These are phyloP conservation scores for Bombylius major DNA, from an alignment of 2,888 invertebrate genomes.

Conservation along the genomic window DNA sequence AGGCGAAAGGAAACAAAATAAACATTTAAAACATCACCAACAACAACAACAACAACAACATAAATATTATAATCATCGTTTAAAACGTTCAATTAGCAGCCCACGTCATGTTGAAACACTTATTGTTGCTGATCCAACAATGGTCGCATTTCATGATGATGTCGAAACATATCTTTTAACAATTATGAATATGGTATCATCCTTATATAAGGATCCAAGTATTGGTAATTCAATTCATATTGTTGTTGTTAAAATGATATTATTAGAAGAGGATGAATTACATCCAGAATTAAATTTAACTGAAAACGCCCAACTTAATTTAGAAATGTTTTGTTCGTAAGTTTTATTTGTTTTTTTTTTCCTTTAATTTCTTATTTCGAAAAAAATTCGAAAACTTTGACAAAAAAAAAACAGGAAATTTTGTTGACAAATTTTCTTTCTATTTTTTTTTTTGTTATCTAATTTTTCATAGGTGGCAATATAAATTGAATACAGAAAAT, in stretches of 20 bases:
- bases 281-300: constrained; percentile 55
- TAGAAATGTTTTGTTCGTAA: constrained; percentile 67
- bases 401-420: background rate
- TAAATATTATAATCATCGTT: constrained; percentile 21
- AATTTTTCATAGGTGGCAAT: constrained; percentile 50
- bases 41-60: constrained; percentile 1
- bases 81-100: constrained; percentile 56
- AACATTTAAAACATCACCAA: constrained; percentile 11
- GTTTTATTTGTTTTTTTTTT: constrained; percentile 12
- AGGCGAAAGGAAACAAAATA: constrained; percentile 18
- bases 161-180: constrained; percentile 77
- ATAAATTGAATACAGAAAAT: constrained; percentile 55
- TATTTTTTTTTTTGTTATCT: background rate
- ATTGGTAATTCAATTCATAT: constrained; percentile 85
- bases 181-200: constrained; percentile 86
- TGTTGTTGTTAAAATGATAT: constrained; percentile 73
- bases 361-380: background rate
- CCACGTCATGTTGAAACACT: constrained; percentile 73
- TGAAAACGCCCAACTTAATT: constrained; percentile 69
- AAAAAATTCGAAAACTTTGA: too few relatives aligned
- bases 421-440: background rate
- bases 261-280: constrained; percentile 50
- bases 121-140: constrained; percentile 75
- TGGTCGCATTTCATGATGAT: constrained; percentile 78
- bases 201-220: constrained; percentile 73